Evolutionary conservation across 1,140 invertebrate species (phyloP).

Genomic region (Archivesica marissinica): DNA sequence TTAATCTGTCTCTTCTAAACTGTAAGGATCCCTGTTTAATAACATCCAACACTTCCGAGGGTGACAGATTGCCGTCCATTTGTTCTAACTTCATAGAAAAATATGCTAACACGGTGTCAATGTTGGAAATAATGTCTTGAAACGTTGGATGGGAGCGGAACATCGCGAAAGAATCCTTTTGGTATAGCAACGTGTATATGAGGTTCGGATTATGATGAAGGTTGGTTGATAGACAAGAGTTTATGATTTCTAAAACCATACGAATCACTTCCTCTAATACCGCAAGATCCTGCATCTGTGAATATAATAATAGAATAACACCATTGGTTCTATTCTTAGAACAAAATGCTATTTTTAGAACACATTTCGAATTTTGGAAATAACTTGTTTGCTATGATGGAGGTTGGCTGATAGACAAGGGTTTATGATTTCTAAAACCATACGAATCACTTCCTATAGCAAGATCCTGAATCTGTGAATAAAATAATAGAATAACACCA

Average conservation of each 20-base stretch:
- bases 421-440: conserved; percentile 98
- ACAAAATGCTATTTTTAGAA: too few relatives aligned
- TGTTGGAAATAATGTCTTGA: conserved; percentile 98
- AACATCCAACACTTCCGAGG: conserved; percentile 92
- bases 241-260: conserved; percentile 97
- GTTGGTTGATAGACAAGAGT: conserved; percentile 92
- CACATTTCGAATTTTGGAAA: too few relatives aligned
- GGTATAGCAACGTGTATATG: conserved; percentile 6
- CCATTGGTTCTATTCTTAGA: too few relatives aligned
- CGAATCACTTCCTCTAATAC: conserved; percentile 98
- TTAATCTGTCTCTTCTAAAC: conserved; percentile 92
- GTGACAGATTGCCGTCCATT: conserved; percentile 88
- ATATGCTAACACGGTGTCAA: conserved; percentile 88
- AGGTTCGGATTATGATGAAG: conserved; percentile 20
- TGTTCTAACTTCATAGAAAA: conserved; percentile 82
- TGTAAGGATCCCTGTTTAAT: conserved; percentile 94
- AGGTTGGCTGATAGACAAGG: conserved; percentile 94
- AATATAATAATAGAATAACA: conserved; percentile 17
- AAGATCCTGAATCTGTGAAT: conserved; percentile 88
- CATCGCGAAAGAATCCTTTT: conserved; percentile 11
- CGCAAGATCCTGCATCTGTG: conserved; percentile 89
- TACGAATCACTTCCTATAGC: conserved; percentile 96
- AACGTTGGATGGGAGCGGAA: conserved; percentile 87
- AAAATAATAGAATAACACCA: background rate
- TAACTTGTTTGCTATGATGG: too few relatives aligned